A percentile compares a stretch with the other conserved stretches of the same genome.
These are phyloP conservation scores for Ceratina japonica DNA, from an alignment of 1,140 invertebrate species.

Conservation along the genomic window DNA sequence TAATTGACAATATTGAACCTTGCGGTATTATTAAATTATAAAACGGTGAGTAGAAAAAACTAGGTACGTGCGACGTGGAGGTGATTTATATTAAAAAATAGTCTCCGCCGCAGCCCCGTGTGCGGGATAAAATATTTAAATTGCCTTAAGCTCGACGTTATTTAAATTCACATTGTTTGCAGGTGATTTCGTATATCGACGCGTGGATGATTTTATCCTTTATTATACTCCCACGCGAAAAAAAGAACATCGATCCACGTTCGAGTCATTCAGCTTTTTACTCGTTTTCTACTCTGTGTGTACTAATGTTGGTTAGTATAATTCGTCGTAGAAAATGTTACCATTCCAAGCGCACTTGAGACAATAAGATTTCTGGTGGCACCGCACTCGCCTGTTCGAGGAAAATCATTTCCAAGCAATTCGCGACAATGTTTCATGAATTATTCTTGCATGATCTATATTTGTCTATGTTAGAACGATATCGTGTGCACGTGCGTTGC, in stretches of 20 bases:
- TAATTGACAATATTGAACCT: not conserved
- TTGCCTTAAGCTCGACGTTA: too few relatives aligned
- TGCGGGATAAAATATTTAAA: too few relatives aligned
- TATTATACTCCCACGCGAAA: conserved; percentile 2
- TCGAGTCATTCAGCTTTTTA: not conserved
- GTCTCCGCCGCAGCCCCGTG: too few relatives aligned
- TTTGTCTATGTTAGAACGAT: too few relatives aligned
- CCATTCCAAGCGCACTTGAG: not conserved
- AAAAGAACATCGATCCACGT: conserved; percentile 12
- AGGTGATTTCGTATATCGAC: too few relatives aligned
- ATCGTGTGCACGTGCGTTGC: too few relatives aligned
- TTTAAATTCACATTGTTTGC: too few relatives aligned
- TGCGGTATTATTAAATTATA: not conserved
- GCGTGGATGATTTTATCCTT: not conserved
- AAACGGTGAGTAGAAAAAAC: not conserved
- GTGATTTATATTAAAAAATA: not conserved
- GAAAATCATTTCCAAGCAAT: too few relatives aligned
- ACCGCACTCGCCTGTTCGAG: not conserved
- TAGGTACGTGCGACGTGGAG: not conserved
- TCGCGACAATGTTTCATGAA: too few relatives aligned
- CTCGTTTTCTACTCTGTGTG: not conserved
- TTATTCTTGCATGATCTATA: too few relatives aligned
- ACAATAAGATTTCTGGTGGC: not conserved
- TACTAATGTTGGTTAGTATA: conserved; percentile 1
- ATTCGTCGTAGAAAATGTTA: not conserved